Evolutionary conservation across 2,113 vertebrate genomes (phyloP).

Genomic region (Neolamprologus kungweensis): DNA sequence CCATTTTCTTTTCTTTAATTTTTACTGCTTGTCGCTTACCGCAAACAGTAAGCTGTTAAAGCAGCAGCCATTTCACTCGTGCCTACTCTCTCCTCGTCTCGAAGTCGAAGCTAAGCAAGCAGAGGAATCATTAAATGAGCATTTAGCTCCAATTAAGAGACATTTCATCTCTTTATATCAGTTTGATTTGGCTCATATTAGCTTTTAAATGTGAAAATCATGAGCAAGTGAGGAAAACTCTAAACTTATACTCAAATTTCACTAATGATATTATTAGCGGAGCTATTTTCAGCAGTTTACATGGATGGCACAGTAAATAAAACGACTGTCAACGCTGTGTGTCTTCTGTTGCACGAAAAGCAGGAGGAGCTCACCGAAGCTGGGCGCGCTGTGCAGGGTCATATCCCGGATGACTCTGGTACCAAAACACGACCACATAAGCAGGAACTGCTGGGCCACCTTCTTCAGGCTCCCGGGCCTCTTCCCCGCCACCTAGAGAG

Average conservation of each 20-base stretch:
- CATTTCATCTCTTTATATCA: neutral
- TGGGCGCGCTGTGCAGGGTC: constrained; percentile 97
- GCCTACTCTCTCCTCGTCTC: neutral
- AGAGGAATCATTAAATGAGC: neutral
- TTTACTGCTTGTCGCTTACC: constrained; percentile 33
- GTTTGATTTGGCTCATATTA: neutral
- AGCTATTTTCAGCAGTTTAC: neutral
- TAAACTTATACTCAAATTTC: neutral
- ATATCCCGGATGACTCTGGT: constrained; percentile 98
- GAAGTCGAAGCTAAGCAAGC: neutral
- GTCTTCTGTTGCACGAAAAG: neutral
- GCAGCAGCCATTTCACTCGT: constrained; percentile 22
- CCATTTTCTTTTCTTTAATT: constrained; percentile 45
- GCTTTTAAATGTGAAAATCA: neutral
- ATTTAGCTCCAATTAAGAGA: neutral
- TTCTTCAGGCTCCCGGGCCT: constrained; percentile 92
- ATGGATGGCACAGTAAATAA: neutral
- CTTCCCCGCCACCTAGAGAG: constrained; percentile 89
- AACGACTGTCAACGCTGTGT: neutral
- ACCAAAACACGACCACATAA: constrained; percentile 99
- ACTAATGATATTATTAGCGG: neutral
- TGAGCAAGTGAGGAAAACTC: neutral
- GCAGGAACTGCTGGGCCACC: constrained; percentile 95
- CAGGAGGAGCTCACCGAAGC: constrained; percentile 82
- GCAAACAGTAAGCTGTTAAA: constrained; percentile 51